Evolutionary conservation across 2,797 vertebrate species (phyloP).

Genomic region (Mus spretus): DNA sequence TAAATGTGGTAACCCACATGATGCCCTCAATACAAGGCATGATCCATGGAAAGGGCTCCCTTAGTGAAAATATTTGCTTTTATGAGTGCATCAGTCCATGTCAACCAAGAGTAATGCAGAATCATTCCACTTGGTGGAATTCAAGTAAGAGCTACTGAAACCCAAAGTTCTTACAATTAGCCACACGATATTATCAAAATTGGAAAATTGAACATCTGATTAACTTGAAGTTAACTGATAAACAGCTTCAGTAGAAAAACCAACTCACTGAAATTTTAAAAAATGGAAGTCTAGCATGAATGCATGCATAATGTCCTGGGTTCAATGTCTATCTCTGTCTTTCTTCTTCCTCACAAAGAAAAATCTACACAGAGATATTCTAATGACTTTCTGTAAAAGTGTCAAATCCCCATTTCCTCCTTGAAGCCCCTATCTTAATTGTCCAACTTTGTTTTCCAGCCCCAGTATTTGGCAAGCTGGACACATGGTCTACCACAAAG

Average conservation of each 20-base stretch:
- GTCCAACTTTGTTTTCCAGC: background rate
- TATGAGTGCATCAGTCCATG: background rate
- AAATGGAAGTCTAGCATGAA: background rate
- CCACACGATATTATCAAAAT: background rate
- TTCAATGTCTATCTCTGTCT: background rate
- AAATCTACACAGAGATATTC: background rate
- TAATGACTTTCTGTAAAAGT: slow-evolving; percentile 35
- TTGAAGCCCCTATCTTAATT: background rate
- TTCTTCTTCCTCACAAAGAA: background rate
- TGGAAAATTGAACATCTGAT: background rate
- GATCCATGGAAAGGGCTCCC: background rate
- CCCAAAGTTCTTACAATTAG: background rate
- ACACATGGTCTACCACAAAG: background rate
- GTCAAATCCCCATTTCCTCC: background rate
- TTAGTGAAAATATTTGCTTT: background rate
- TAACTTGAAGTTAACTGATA: background rate
- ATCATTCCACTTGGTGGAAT: background rate
- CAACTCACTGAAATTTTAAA: background rate
- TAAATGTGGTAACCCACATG: background rate
- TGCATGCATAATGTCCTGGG: background rate
- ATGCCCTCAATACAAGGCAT: background rate
- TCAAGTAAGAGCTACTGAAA: background rate
- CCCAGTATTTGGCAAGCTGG: background rate
- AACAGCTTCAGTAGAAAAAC: background rate
- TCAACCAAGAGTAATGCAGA: background rate